Evolutionary conservation across 2,888 invertebrate species (phyloP), one percentile per base, ranked within the genome.

Genomic region (Ernsta delagoae): DNA sequence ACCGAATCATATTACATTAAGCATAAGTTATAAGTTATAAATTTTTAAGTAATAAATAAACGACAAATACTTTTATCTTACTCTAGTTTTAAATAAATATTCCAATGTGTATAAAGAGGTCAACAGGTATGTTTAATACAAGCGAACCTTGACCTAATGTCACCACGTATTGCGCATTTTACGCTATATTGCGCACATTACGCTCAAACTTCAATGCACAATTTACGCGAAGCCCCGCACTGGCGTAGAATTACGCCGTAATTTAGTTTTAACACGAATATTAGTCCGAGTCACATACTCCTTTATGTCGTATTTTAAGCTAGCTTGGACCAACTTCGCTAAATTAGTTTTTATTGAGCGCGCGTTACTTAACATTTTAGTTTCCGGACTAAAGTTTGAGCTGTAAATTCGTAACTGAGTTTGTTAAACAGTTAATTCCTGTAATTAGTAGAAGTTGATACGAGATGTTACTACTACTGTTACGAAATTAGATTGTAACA

Each of bases 341-440:
- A 50, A 65, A 65, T 65, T 65, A 65, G 65, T 65, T 65, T 59
- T 65, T 65, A 65, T 65, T 59, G 65, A 48, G 12, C 5, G 48
- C 39, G 24, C 48, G 36, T 50, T n/a, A 45, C 45, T 4, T 31
- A 31, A 31, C 31, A 31, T 31, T 31, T 31, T 31, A 45, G 45
- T 50, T 45, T 48, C 12, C 12, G 12, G 48, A 48, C 12, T 45
- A 9, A 48, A 16, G n/a, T 48, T 48, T 16, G 12, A 48, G 12
- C 48, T 48, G 48, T 12, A 12, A 48, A 48, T 48, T 48, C 12
- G 48, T 16, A 48, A 48, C 12, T 16, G 12, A 48, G n/a, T 48
- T 48, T 12, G 6, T 48, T 3, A 31, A 31, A 31, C 31, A 31
- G 31, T 31, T 31, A 31, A 2, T 31, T 31, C 31, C 31, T 31